phyloP scores from a whole-genome alignment of 2,797 vertebrate species.

The Miichthys miiuy region DNA sequence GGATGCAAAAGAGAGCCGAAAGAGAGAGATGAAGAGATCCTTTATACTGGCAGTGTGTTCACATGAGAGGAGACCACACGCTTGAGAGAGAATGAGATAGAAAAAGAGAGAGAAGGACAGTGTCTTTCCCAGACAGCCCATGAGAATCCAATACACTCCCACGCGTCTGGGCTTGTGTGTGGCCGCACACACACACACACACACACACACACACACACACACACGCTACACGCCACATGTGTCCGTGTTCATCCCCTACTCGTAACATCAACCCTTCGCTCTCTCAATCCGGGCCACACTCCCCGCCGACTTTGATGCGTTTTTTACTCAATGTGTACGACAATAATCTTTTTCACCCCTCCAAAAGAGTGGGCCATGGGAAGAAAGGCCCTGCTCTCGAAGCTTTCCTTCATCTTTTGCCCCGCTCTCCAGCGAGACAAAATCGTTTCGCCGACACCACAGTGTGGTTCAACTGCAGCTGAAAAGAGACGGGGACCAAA shows the following conservation, averaged over 20 bases:
- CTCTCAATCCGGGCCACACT: constrained; percentile 78
- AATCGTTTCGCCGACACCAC: constrained; percentile 85
- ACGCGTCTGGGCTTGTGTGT: constrained; percentile 80
- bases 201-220: constrained; percentile 47
- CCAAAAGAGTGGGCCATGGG: constrained; percentile 76
- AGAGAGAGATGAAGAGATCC: constrained; percentile 79
- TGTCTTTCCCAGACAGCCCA: constrained; percentile 78
- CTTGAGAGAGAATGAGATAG: constrained; percentile 67
- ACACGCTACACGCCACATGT: constrained; percentile 70
- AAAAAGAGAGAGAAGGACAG: constrained; percentile 73
- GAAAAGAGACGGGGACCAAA: constrained; percentile 85
- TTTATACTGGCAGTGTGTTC: constrained; percentile 80
- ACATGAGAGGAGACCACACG: constrained; percentile 82
- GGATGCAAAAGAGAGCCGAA: constrained; percentile 61
- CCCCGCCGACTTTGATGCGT: constrained; percentile 79
- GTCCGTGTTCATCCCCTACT: constrained; percentile 67
- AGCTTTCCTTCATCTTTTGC: constrained; percentile 80
- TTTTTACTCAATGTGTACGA: constrained; percentile 75
- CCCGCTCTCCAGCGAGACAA: constrained; percentile 78
- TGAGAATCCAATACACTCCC: constrained; percentile 82
- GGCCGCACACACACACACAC: constrained; percentile 54
- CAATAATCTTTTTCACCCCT: constrained; percentile 87
- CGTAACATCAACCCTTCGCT: constrained; percentile 73
- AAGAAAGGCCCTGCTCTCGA: constrained; percentile 80
- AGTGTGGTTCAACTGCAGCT: constrained; percentile 85